Evolutionary conservation across 1,140 invertebrate genomes (phyloP).

Genomic region (Neodiprion virginianus): DNA sequence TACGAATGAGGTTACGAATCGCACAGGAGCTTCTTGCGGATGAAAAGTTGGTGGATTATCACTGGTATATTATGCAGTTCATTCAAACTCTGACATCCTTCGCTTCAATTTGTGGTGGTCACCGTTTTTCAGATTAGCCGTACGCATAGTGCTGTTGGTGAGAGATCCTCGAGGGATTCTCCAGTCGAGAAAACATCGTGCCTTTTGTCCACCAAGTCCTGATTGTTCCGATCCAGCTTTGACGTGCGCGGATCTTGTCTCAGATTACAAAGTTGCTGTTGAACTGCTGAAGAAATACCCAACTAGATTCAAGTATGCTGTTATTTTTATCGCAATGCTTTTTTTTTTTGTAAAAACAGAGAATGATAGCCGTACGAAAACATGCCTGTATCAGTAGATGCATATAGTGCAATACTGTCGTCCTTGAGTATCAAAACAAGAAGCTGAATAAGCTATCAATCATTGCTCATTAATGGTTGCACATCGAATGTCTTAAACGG

Average conservation of each 20-base stretch:
- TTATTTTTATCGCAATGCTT: background rate
- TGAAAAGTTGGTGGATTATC: constrained; percentile 66
- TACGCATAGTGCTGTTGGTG: constrained; percentile 79
- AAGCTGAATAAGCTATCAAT: too few relatives aligned
- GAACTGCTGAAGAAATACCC: constrained; percentile 73
- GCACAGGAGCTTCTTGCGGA: constrained; percentile 76
- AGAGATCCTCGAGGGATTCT: constrained; percentile 88
- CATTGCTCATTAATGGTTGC: too few relatives aligned
- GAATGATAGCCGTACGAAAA: too few relatives aligned
- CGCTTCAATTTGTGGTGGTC: too few relatives aligned
- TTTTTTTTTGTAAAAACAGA: too few relatives aligned
- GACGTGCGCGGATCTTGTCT: constrained; percentile 82
- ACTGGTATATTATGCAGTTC: too few relatives aligned
- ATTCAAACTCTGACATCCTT: background rate
- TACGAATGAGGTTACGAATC: constrained; percentile 75
- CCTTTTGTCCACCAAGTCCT: constrained; percentile 83
- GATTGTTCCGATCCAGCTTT: constrained; percentile 80
- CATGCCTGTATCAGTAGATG: too few relatives aligned
- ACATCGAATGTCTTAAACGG: too few relatives aligned
- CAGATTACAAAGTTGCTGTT: constrained; percentile 80
- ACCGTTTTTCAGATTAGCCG: constrained; percentile 67
- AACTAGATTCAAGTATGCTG: constrained; percentile 71
- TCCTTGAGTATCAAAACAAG: too few relatives aligned
- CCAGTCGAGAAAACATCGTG: constrained; percentile 82
- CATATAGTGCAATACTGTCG: too few relatives aligned